Evolutionary conservation across 2,888 invertebrate species (phyloP).

Genomic region (Tetrapedia diversipes): DNA sequence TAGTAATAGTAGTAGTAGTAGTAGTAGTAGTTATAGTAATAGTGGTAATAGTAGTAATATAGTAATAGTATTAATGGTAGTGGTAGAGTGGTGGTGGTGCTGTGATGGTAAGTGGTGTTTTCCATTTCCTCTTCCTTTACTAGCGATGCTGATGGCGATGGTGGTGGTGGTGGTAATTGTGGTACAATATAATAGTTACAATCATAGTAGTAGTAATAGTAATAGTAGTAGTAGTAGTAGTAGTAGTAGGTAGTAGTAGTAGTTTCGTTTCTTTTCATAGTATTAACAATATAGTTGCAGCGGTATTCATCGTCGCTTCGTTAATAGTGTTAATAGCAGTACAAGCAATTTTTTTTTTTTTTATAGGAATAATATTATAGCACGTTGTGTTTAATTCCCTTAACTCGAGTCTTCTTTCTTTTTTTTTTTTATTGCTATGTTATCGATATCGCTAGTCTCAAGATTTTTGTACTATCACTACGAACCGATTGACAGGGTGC

Average conservation of each 20-base stretch:
- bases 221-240: constrained; percentile 56
- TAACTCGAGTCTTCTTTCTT: constrained; percentile 6
- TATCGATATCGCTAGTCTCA: constrained; percentile 51
- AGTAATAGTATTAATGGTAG: constrained; percentile 35
- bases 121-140: constrained; percentile 19
- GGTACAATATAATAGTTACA: too few relatives aligned
- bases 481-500: constrained; percentile 62
- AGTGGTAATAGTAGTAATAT: constrained; percentile 34
- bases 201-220: constrained; percentile 40
- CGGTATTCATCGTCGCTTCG: constrained; percentile 49
- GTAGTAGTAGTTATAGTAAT: constrained; percentile 37
- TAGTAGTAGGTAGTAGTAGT: constrained; percentile 32
- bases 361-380: constrained; percentile 54
- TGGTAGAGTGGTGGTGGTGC: constrained; percentile 31
- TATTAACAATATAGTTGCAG: constrained; percentile 59
- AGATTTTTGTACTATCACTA: constrained; percentile 67
- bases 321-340: constrained; percentile 54
- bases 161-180: constrained; percentile 46
- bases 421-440: constrained; percentile 38
- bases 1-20: constrained; percentile 47
- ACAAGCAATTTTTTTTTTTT: constrained; percentile 58
- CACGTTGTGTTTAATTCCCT: constrained; percentile 18
- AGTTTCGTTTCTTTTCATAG: constrained; percentile 19
- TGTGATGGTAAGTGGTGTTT: constrained; percentile 36
- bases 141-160: constrained; percentile 51